Percentiles rank a stretch among this genome's conserved stretches.
phyloP scores from a whole-genome alignment of 1,140 invertebrate species.

The Globodera ellingtonae region DNA sequence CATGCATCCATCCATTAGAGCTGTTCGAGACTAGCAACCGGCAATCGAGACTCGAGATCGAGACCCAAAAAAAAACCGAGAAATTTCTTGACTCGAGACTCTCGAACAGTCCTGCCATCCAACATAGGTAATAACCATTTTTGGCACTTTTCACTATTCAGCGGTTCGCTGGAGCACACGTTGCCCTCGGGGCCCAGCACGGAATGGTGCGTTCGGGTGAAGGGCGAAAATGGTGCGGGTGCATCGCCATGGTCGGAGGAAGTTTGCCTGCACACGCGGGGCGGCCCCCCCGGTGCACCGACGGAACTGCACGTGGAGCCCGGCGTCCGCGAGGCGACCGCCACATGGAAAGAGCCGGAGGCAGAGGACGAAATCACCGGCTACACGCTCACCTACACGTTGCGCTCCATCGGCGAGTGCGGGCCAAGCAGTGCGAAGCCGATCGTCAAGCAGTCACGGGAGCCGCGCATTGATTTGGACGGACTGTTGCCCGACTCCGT shows the following conservation, averaged over 20 bases:
- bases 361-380: conserved; percentile 65
- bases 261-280: conserved; percentile 50
- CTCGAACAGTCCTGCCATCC: too few species aligned
- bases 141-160: conserved; percentile 23
- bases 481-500: conserved; percentile 61
- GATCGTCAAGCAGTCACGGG: conserved; percentile 46
- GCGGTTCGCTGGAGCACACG: conserved; percentile 48
- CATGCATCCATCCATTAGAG: too few species aligned
- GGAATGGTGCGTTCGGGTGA: conserved; percentile 56
- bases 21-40: too few species aligned
- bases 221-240: conserved; percentile 63
- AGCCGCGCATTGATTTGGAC: conserved; percentile 46
- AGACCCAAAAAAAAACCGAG: too few species aligned
- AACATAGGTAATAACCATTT: too few species aligned
- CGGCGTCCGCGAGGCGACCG: conserved; percentile 44
- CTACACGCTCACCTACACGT: conserved; percentile 62
- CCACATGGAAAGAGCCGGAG: conserved; percentile 53
- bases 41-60: too few species aligned
- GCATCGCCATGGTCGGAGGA: conserved; percentile 61
- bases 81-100: too few species aligned
- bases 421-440: conserved; percentile 53
- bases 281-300: conserved; percentile 61
- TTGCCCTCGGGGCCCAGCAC: conserved; percentile 62
- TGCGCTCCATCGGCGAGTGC: conserved; percentile 65
- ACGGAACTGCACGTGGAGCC: conserved; percentile 49